These are phyloP conservation scores for Sycophaga agraensis DNA, from an alignment of 1,140 invertebrate species.

Conservation along the genomic window DNA sequence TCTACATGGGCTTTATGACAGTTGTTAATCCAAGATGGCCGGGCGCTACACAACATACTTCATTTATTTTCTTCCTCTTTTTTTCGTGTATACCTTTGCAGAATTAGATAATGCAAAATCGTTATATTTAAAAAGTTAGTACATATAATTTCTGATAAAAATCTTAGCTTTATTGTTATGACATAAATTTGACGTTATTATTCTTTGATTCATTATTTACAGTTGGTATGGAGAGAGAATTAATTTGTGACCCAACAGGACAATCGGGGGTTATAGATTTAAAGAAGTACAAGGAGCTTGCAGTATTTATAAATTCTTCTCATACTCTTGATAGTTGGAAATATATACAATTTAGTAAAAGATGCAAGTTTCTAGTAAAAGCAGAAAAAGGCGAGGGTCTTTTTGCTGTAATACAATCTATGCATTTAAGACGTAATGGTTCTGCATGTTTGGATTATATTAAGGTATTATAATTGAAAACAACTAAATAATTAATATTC, in stretches of 20 bases:
- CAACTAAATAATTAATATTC: too few species aligned
- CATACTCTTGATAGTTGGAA: conserved; percentile 39
- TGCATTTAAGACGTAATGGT: conserved; percentile 40
- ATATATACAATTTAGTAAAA: conserved; percentile 21
- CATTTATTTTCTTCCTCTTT: conserved; percentile 9
- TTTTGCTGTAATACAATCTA: conserved; percentile 46
- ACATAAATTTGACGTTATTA: background rate
- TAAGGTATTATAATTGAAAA: too few species aligned
- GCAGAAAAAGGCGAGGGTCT: conserved; percentile 34
- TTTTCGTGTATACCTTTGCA: background rate
- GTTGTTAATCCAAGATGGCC: conserved; percentile 23
- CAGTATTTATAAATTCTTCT: conserved; percentile 32
- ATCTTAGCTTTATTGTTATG: background rate
- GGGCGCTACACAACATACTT: background rate
- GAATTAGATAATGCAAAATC: background rate
- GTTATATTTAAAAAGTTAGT: conserved; percentile 6
- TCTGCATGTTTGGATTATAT: conserved; percentile 45
- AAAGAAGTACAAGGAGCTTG: conserved; percentile 14
- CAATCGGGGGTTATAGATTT: conserved; percentile 1
- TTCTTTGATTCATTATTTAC: background rate
- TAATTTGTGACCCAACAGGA: conserved; percentile 35
- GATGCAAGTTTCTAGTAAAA: conserved; percentile 41
- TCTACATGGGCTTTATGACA: conserved; percentile 20
- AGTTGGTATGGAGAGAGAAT: conserved; percentile 34
- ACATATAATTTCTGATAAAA: too few species aligned